Conservation (phyloP, 1,140 invertebrate species). For the Orchestia grillus region DNA sequence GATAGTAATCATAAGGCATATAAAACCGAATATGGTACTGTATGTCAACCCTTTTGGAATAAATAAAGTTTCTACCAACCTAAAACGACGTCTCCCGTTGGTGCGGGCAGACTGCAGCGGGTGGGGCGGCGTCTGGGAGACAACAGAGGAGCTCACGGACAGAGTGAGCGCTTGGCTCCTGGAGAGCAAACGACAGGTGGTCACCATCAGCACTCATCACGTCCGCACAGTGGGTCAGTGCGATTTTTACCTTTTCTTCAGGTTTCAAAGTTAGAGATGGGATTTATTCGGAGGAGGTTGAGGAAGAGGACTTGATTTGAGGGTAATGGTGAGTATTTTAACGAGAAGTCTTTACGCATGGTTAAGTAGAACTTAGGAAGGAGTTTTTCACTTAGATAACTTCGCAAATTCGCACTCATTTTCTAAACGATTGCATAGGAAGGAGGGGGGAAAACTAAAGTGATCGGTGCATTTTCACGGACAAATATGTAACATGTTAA, state of each 20-base stretch:
- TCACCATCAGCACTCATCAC: constrained; percentile 19
- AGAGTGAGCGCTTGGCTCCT: constrained; percentile 30
- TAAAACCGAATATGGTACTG: too few species aligned
- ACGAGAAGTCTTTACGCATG: not conserved
- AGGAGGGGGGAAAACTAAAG: too few species aligned
- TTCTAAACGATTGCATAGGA: too few species aligned
- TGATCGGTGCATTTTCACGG: not conserved
- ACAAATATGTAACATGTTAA: not conserved
- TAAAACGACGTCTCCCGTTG: not conserved
- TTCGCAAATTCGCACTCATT: too few species aligned
- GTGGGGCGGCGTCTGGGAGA: constrained; percentile 20
- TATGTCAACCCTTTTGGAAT: too few species aligned
- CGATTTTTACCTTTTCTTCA: not conserved
- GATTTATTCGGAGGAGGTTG: not conserved
- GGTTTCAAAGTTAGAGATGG: not conserved
- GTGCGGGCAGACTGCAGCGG: not conserved
- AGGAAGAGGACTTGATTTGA: not conserved
- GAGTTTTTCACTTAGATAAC: not conserved
- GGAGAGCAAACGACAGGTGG: not conserved
- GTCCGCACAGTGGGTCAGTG: constrained; percentile 2
- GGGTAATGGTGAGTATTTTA: not conserved
- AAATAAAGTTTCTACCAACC: too few species aligned
- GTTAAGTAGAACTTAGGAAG: not conserved
- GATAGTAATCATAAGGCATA: too few species aligned
- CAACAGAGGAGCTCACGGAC: not conserved